Evolutionary conservation across 2,797 vertebrate genomes (phyloP).

Genomic region (Pelochelys cantorii): DNA sequence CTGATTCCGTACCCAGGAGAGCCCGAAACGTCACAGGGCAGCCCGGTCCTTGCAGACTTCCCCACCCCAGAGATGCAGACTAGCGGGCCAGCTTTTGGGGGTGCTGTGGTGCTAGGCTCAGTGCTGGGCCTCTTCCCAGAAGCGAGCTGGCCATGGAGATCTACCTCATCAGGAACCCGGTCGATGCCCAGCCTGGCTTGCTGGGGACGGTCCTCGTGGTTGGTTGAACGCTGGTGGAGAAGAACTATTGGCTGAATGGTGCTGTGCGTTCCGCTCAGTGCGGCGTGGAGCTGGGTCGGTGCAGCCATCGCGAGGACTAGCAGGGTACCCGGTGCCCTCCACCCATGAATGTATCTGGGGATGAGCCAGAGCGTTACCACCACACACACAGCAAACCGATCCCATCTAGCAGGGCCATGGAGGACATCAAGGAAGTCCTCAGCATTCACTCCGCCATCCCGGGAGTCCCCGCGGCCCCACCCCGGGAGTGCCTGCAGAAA

Average conservation of each 20-base stretch:
- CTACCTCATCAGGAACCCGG: background rate
- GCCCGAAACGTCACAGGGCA: accelerated
- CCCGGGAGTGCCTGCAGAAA: background rate
- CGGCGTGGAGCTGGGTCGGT: background rate
- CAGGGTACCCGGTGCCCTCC: background rate
- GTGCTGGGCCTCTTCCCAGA: background rate
- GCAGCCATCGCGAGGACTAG: background rate
- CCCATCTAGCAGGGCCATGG: background rate
- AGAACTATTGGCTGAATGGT: background rate
- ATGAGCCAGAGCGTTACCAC: background rate
- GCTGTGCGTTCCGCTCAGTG: background rate
- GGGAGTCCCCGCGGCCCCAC: background rate
- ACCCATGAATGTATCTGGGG: background rate
- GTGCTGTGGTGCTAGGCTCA: background rate
- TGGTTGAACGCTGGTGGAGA: background rate
- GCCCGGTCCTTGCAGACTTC: background rate
- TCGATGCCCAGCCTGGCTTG: background rate
- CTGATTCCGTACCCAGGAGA: background rate
- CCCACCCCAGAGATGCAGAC: background rate
- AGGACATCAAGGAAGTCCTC: background rate
- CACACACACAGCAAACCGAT: background rate
- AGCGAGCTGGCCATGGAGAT: background rate
- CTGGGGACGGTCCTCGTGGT: background rate
- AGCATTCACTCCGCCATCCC: background rate
- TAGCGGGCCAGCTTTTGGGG: background rate